Base-by-base conservation (phyloP, 2,888 invertebrate genomes). In the Tortrix viridana region DNA sequence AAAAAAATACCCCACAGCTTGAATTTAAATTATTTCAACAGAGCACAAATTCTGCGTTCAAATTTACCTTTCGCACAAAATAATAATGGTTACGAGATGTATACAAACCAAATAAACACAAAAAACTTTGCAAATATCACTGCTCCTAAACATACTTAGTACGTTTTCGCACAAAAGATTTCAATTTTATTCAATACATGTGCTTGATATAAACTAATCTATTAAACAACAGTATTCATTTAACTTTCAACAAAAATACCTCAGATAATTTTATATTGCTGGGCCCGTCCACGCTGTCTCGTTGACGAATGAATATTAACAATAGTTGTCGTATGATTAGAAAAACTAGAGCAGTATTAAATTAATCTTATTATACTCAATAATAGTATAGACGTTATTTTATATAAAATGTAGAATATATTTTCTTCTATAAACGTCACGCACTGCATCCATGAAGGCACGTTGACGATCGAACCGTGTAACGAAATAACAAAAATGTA, bases 241-340 rank as follows among this genome's bases (percentile, higher is more conserved):
- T 62, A 67, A 69, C 67, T 55, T 41, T 49, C 47, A n/a, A 41
- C 58, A 59, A 50, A 59, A 50, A 59, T 66, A 64, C 52, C 61
- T 68, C 65, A 49, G 48, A 62, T 69, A 65, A 41, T 71, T 69
- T 65, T 52, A 55, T 43, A 67, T 67, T 60, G 71, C 71, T 69
- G 74, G 72, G 75, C 78, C 80, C 78, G 81, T 80, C 80, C 81
- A 75, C 70, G 52, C 59, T 71, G 46, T 69, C 77, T 47, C 44
- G 43, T 66, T 58, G 46, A 52, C 67, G 76, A 74, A 73, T 73
- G 66, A 74, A 71, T 12, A 12, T 26, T 26, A 9, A 71, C 59
- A 69, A 69, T 78, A 78, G 74, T 74, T 70, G 71, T 71, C 72
- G 73, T 68, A 12, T 12, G 68, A 70, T 57, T 67, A 69, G 59